phyloP scores from a whole-genome alignment of 2,113 vertebrate species.

The Formicarius rufipectus region DNA sequence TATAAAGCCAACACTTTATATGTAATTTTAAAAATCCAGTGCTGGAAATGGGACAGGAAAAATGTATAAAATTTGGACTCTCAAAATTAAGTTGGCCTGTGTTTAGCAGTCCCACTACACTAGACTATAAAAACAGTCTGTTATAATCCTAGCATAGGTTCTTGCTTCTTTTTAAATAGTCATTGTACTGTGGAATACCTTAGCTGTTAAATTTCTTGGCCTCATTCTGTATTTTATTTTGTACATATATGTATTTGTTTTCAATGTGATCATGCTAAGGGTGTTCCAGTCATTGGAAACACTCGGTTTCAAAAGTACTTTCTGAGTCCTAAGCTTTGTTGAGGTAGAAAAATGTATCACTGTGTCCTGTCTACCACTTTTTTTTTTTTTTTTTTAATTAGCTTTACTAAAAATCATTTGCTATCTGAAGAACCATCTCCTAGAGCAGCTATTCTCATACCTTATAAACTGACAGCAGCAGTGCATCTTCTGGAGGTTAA shows the following conservation, averaged over 20 bases:
- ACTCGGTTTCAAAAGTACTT: not conserved
- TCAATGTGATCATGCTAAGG: not conserved
- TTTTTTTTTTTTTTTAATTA: too few relatives aligned
- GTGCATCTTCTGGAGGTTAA: not conserved
- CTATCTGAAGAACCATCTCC: not conserved
- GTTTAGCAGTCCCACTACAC: not conserved
- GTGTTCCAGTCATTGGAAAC: not conserved
- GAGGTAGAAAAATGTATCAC: not conserved
- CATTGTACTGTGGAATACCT: not conserved
- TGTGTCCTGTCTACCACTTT: not conserved
- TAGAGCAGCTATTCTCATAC: not conserved
- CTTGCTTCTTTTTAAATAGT: not conserved
- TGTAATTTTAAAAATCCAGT: not conserved
- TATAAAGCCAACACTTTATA: not conserved
- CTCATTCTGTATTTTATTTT: not conserved
- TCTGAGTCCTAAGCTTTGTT: not conserved
- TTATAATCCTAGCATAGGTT: not conserved
- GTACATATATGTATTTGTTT: not conserved
- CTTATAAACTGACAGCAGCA: not conserved
- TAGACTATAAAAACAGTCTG: not conserved
- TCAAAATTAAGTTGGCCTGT: not conserved
- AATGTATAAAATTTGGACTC: not conserved
- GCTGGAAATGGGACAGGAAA: not conserved
- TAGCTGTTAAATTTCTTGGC: not conserved
- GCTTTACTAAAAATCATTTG: not conserved